A percentile compares a stretch with the other conserved stretches of the same genome.
Evolutionary conservation across 2,113 vertebrate genomes (phyloP).

Genomic region (Loxodonta africana): DNA sequence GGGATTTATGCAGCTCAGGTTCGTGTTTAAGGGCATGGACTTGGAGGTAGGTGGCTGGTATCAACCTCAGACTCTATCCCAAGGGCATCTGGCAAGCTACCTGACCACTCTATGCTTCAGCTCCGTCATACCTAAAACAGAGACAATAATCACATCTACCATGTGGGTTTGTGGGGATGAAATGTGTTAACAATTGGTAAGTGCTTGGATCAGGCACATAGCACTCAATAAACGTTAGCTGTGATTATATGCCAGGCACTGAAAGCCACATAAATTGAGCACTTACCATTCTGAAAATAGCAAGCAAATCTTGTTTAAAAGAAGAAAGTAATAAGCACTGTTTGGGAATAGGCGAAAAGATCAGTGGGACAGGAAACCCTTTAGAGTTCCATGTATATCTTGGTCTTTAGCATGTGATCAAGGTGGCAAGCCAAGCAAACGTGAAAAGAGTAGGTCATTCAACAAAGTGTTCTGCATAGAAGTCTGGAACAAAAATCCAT

Average conservation of each 20-base stretch:
- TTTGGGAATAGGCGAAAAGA: not conserved
- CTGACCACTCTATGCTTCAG: no score
- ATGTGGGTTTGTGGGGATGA: no score
- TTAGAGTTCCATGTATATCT: fast-evolving
- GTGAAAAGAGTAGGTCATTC: not conserved
- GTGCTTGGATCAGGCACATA: not conserved
- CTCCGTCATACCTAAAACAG: not conserved
- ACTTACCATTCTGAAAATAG: not conserved
- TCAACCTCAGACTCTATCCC: not conserved
- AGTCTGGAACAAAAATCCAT: not conserved
- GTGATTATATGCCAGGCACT: not conserved
- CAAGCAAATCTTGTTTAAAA: no score
- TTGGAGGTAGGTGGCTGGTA: no score
- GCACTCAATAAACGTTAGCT: not conserved
- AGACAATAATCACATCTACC: not conserved
- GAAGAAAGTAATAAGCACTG: not conserved
- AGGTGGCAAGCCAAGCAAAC: no score
- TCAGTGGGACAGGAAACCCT: no score
- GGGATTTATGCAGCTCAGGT: not conserved
- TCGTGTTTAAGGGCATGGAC: not conserved
- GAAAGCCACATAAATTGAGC: no score
- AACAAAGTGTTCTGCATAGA: not conserved
- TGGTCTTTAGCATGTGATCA: no score
- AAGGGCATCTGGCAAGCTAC: fast-evolving
- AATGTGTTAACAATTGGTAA: not conserved